Evolutionary conservation across 1,140 invertebrate genomes (phyloP), one percentile per base, ranked within the genome.

Genomic region (Cotesia chilonis): DNA sequence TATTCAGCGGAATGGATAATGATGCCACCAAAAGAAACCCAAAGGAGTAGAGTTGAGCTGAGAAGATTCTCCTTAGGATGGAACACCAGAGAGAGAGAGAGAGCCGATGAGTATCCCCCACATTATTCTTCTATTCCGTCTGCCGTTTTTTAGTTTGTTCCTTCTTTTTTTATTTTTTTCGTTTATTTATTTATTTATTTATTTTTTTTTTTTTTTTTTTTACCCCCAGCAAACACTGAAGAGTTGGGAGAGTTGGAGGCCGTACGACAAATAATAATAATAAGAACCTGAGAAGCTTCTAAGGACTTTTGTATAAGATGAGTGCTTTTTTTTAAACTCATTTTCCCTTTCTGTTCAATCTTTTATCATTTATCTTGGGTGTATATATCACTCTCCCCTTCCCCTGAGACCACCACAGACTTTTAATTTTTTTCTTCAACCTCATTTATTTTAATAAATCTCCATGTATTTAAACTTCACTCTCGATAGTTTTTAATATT

Each of bases 21-120:
- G 57, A 59, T 59, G 57, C 57, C 57, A 59, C 57, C 20, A 59
- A 59, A 59, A 59, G 57, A 59, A 59, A 59, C 57, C 17, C 57
- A 14, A 1, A 36, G 20, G 28, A 28, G 28, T 14, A 14, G 17
- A 17, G 17, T 28, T 1, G 28, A 28, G 28, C 28, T 28, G 28
- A 28, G 28, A 28, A 59, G 57, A 59, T 59, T 59, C 57, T 20
- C 57, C 10, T 47, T 47, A 6, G 6, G 10, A 9, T 10, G 10
- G 20, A 17, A 14, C 57, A 17, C 57, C 17, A 6, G 14, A 17
- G 20, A 6, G 14, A 6, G 14, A 17, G 20, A 6, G 14, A 17
- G 20, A 3, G 17, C 54, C 17, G 54, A 55, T 12, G 54, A 55
- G 54, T 28, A 28, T 28, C 41, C 6, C 4, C 41, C 36, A 59